Percentiles rank a stretch among this genome's conserved stretches.
phyloP scores from a whole-genome alignment of 2,888 invertebrate species.

The Athrips mouffetella region DNA sequence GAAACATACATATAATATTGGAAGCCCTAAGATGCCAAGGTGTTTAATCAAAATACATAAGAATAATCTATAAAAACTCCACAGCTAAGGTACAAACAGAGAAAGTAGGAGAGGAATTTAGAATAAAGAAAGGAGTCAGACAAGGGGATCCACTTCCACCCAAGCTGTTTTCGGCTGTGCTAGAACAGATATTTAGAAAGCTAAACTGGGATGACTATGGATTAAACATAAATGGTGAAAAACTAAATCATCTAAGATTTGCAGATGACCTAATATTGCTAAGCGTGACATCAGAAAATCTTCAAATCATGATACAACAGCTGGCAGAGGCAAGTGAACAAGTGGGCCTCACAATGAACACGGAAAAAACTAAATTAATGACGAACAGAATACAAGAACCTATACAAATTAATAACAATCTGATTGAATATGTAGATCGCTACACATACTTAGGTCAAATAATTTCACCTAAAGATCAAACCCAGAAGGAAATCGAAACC shows the following conservation, averaged over 20 bases:
- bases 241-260: slow-evolving; percentile 16
- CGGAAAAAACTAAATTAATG: slow-evolving; percentile 12
- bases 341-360: slow-evolving; percentile 15
- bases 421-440: slow-evolving; percentile 1
- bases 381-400: neutral
- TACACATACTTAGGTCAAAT: slow-evolving; percentile 5
- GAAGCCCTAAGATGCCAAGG: slow-evolving; percentile 18
- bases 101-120: slow-evolving; percentile 5
- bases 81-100: slow-evolving; percentile 13
- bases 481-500: too few species aligned
- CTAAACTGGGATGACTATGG: too few species aligned
- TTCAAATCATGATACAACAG: slow-evolving; percentile 13
- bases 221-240: slow-evolving; percentile 12
- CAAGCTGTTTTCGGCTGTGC: too few species aligned
- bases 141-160: too few species aligned
- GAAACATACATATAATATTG: slow-evolving; percentile 19
- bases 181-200: too few species aligned
- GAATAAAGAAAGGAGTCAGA: slow-evolving; percentile 3
- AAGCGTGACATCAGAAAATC: neutral
- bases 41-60: slow-evolving; percentile 17
- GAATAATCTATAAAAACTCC: slow-evolving; percentile 13
- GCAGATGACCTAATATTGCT: slow-evolving; percentile 15
- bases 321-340: slow-evolving; percentile 7
- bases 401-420: neutral
- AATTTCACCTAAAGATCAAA: slow-evolving; percentile 4